Conservation (phyloP, 2,113 vertebrate species). For the Aptenodytes patagonicus region DNA sequence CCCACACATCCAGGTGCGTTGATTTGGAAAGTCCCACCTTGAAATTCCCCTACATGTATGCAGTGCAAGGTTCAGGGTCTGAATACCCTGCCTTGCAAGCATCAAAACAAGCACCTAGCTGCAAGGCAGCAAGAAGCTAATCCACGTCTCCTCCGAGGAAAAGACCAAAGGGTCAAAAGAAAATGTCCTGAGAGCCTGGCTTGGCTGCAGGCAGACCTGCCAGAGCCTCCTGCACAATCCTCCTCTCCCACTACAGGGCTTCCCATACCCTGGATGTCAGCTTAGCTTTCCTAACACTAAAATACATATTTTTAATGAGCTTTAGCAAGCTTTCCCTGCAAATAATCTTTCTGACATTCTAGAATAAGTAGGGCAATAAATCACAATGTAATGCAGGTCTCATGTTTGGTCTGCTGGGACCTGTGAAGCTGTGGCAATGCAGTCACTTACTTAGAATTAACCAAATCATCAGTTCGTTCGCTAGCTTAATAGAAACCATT, state of each 20-base stretch:
- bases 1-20: neutral
- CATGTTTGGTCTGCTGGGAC: neutral
- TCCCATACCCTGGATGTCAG: neutral
- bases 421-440: neutral
- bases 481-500: neutral
- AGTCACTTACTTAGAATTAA: neutral
- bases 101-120: neutral
- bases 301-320: neutral
- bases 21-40: neutral
- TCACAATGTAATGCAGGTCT: neutral
- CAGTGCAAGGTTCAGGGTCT: neutral
- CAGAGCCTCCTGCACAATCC: neutral
- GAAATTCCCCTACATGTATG: neutral
- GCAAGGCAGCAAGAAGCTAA: neutral
- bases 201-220: neutral
- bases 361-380: conserved; percentile 10
- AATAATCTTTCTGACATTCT: neutral
- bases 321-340: conserved; percentile 2
- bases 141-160: neutral
- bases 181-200: neutral
- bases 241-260: neutral
- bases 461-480: neutral
- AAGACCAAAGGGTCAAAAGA: neutral
- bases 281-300: neutral
- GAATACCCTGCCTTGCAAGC: neutral